These are phyloP conservation scores for Parazoanthus swiftii DNA, from an alignment of 92 coral and sea anemone species.

Conservation along the genomic window DNA sequence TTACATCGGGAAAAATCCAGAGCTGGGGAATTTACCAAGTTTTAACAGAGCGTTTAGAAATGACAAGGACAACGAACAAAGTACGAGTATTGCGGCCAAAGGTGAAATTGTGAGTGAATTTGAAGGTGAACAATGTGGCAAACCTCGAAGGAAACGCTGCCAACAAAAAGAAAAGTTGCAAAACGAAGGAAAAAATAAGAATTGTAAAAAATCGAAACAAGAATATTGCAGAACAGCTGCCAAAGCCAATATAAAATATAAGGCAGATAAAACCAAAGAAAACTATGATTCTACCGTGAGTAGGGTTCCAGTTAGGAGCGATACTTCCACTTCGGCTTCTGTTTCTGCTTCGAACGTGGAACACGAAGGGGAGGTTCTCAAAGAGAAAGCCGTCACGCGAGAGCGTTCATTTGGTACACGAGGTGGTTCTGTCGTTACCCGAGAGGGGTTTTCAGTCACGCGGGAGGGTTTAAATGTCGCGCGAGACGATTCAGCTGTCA, in stretches of 20 bases:
- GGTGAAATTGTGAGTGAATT: background rate
- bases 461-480: background rate
- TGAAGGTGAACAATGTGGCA: background rate
- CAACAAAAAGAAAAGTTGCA: background rate
- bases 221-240: background rate
- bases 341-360: background rate
- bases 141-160: background rate
- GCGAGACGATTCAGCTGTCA: background rate
- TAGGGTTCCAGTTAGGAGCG: background rate
- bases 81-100: background rate
- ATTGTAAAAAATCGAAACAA: background rate
- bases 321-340: background rate
- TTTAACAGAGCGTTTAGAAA: conserved; percentile 10
- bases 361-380: background rate
- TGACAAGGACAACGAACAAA: background rate
- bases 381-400: background rate
- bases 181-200: background rate
- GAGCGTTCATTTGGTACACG: background rate
- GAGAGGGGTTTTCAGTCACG: background rate
- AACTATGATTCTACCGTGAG: background rate
- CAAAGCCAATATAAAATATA: background rate
- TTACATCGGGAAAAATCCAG: conserved; percentile 58
- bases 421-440: background rate
- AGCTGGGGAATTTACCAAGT: conserved; percentile 35
- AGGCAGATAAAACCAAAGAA: background rate